These are phyloP conservation scores for Synergus gifuensis DNA, from an alignment of 2,888 invertebrate genomes.

Conservation along the genomic window DNA sequence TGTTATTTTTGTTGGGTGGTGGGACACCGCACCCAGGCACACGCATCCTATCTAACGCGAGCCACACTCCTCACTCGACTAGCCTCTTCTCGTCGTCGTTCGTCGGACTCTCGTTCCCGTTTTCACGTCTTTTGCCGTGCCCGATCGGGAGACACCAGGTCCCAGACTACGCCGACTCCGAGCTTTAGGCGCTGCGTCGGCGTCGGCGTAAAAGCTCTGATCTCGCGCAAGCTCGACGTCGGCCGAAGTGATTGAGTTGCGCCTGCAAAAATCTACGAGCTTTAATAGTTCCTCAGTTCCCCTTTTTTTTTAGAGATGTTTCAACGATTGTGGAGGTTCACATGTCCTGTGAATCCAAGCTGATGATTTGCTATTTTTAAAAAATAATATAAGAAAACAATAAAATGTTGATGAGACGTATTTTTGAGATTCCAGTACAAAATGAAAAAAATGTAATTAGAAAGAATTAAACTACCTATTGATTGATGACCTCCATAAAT, in stretches of 20 bases:
- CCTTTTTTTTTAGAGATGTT: not conserved
- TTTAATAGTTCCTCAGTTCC: not conserved
- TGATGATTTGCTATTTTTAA: not conserved
- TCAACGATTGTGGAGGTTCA: not conserved
- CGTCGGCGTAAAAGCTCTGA: constrained; percentile 69
- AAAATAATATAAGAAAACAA: not conserved
- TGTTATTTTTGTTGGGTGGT: constrained; percentile 66
- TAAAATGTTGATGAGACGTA: too few species aligned
- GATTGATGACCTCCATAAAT: too few species aligned
- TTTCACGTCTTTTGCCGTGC: constrained; percentile 59
- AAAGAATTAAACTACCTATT: too few species aligned
- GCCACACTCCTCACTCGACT: constrained; percentile 73
- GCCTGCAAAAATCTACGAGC: constrained; percentile 4
- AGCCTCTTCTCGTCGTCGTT: constrained; percentile 48
- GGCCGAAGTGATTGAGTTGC: constrained; percentile 2
- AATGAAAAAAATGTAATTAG: too few species aligned
- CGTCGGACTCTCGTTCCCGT: constrained; percentile 44
- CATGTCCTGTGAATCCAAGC: not conserved
- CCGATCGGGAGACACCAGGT: constrained; percentile 71
- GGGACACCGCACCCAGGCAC: constrained; percentile 76
- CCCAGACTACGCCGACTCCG: constrained; percentile 74
- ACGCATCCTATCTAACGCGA: constrained; percentile 77
- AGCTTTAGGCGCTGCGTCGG: constrained; percentile 63
- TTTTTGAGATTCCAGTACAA: too few species aligned
- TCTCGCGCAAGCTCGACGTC: constrained; percentile 66